These are phyloP conservation scores for Nycticryphes semicollaris DNA, from an alignment of 2,113 vertebrate genomes.

Conservation along the genomic window DNA sequence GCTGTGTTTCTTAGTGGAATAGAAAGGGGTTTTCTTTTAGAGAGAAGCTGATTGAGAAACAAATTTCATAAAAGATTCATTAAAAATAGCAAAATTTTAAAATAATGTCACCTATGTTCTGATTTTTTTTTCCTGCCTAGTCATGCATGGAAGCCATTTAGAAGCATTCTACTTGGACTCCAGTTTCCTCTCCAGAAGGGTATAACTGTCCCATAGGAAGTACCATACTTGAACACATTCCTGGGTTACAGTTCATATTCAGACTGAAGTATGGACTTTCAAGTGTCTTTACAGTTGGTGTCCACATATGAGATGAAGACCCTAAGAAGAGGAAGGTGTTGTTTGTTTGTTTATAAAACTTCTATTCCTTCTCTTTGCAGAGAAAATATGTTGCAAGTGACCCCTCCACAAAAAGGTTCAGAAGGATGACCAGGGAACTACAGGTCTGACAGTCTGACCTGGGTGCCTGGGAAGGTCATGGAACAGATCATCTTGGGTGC, in stretches of 20 bases:
- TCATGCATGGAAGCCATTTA: neutral
- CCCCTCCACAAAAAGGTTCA: no score
- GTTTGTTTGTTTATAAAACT: neutral
- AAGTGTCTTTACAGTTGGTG: neutral
- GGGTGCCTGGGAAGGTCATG: no score
- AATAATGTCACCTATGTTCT: neutral
- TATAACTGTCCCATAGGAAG: fast-evolving
- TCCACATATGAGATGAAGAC: neutral
- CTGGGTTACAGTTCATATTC: neutral
- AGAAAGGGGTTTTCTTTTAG: neutral
- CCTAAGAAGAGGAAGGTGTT: neutral
- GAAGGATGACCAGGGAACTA: no score
- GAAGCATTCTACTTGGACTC: neutral
- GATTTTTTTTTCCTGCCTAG: neutral
- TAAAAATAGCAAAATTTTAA: neutral
- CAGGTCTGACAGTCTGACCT: no score
- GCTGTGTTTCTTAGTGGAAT: neutral
- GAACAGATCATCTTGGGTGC: no score
- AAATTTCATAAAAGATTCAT: neutral
- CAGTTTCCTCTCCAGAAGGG: neutral
- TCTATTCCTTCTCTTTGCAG: neutral
- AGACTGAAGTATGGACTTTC: neutral
- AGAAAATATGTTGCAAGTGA: neutral
- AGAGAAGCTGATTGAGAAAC: neutral
- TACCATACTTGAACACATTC: neutral